These are phyloP conservation scores for Carabus problematicus DNA, from an alignment of 2,888 invertebrate species.

Conservation along the genomic window DNA sequence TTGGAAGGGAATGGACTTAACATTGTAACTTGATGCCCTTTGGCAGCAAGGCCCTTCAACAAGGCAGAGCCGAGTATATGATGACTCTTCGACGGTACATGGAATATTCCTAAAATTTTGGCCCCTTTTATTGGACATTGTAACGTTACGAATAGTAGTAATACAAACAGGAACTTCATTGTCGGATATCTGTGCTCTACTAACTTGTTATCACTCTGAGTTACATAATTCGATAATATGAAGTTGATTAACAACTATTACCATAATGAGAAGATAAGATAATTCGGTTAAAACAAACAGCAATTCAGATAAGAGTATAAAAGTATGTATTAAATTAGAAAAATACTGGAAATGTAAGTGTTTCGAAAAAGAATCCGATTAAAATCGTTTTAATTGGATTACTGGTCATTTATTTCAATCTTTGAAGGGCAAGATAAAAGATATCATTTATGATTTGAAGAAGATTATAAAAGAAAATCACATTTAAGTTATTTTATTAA, in stretches of 20 bases:
- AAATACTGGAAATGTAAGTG: no score
- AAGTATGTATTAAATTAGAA: no score
- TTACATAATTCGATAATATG: not conserved
- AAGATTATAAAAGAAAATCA: no score
- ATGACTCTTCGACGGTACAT: slow-evolving; percentile 49
- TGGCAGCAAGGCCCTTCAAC: slow-evolving; percentile 62
- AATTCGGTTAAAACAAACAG: not conserved
- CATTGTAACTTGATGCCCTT: slow-evolving; percentile 65
- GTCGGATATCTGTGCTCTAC: not conserved
- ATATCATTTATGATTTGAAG: no score
- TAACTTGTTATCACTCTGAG: not conserved
- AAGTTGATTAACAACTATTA: not conserved
- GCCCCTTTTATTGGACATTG: slow-evolving; percentile 38
- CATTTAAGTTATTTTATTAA: no score
- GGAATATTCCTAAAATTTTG: slow-evolving; percentile 50
- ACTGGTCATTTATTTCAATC: no score
- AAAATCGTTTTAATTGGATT: no score
- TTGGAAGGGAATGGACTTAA: slow-evolving; percentile 52
- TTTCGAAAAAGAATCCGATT: no score
- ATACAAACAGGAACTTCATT: not conserved
- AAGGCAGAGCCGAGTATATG: slow-evolving; percentile 52
- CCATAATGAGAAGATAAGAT: not conserved
- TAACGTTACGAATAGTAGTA: slow-evolving; percentile 15
- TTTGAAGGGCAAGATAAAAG: no score
- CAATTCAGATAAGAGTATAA: no score